Evolutionary conservation across 2,113 vertebrate species (phyloP).

Genomic region (Polypterus senegalus): DNA sequence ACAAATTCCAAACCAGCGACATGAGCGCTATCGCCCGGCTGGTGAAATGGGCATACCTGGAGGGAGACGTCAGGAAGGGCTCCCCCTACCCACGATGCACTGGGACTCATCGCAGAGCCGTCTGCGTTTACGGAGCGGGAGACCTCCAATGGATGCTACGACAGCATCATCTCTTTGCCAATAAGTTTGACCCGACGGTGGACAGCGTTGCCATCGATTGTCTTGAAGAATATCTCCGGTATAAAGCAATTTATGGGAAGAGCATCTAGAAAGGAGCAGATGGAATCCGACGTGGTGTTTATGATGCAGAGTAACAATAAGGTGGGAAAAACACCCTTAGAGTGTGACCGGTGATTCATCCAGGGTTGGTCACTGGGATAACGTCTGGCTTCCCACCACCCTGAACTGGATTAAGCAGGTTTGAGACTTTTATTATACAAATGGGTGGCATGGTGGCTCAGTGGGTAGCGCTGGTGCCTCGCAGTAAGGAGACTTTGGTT

Average conservation of each 20-base stretch:
- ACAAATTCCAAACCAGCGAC: conserved; percentile 65
- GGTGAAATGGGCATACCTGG: conserved; percentile 63
- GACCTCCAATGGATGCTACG: conserved; percentile 69
- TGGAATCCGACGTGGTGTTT: too few relatives aligned
- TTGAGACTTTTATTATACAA: too few relatives aligned
- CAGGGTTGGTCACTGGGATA: too few relatives aligned
- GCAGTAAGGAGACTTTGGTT: too few relatives aligned
- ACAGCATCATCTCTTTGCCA: conserved; percentile 74
- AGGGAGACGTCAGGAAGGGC: conserved; percentile 54
- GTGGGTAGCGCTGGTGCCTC: too few relatives aligned
- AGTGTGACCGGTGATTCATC: too few relatives aligned
- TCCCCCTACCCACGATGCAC: conserved; percentile 66
- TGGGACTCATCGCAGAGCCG: conserved; percentile 43
- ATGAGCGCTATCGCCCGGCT: conserved; percentile 62
- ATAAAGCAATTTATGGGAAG: conserved; percentile 45
- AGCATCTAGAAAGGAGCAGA: neutral
- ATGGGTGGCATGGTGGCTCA: too few relatives aligned
- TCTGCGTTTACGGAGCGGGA: conserved; percentile 72
- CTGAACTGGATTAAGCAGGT: too few relatives aligned
- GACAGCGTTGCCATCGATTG: conserved; percentile 66
- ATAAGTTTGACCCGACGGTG: conserved; percentile 76
- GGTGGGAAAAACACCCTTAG: too few relatives aligned
- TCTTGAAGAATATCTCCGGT: conserved; percentile 61
- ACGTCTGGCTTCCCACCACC: too few relatives aligned
- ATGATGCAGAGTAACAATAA: too few relatives aligned